phyloP scores from a whole-genome alignment of 2,113 vertebrate species.

The mouse (Mus musculus) region GRCm39 chr16:60217501-60218000 shows the following conservation, averaged over 20 bases:
- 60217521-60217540: too few relatives aligned
- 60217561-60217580: too few relatives aligned
- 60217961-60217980: neutral
- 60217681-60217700: neutral
- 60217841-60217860: neutral
- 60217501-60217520: too few relatives aligned
- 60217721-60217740: neutral
- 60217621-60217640: too few relatives aligned
- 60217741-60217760: neutral
- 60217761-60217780: neutral
- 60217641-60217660: neutral
- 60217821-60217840: neutral
- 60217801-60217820: neutral
- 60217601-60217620: too few relatives aligned
- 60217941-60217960: neutral
- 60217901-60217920: neutral
- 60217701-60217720: neutral
- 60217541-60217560: too few relatives aligned
- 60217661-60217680: neutral
- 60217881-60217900: slow-evolving; percentile 17
- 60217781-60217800: neutral
- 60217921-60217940: neutral
- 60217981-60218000: neutral
- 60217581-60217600: too few relatives aligned
- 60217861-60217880: neutral